Conservation (phyloP, 2,113 vertebrate genomes). For the Hippocampus mohnikei region DNA sequence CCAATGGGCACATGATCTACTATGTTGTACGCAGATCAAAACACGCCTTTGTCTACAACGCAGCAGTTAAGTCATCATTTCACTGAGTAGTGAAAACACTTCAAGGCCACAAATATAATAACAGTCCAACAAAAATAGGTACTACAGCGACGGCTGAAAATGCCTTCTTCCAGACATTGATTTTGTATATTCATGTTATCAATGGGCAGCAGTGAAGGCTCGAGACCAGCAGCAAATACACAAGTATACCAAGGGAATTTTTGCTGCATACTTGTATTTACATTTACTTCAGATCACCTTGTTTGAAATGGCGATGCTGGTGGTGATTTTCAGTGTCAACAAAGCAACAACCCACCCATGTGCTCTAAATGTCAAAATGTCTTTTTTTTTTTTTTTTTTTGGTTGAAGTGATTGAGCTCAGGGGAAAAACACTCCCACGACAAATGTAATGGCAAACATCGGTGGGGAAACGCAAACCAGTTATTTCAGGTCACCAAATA, state of each 20-base stretch:
- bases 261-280: too few relatives aligned
- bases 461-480: neutral
- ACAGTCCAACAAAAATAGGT: too few relatives aligned
- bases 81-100: too few relatives aligned
- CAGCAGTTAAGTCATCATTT: too few relatives aligned
- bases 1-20: too few relatives aligned
- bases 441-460: neutral
- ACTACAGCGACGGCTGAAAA: too few relatives aligned
- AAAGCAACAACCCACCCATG: neutral
- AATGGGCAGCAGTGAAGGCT: too few relatives aligned
- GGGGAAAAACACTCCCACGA: neutral
- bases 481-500: neutral
- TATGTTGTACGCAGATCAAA: too few relatives aligned
- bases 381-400: neutral
- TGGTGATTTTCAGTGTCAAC: neutral
- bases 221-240: too few relatives aligned
- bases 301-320: neutral
- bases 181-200: neutral
- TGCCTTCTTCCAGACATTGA: neutral
- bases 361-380: neutral
- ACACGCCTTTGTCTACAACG: too few relatives aligned
- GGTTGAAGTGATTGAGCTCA: neutral
- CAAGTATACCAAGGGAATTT: too few relatives aligned
- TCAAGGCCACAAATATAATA: too few relatives aligned
- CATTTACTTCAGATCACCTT: neutral